A percentile compares a stretch with the other conserved stretches of the same genome.
These are phyloP conservation scores for Forpus xanthops DNA, from an alignment of 2,797 vertebrate species.

Conservation along the genomic window DNA sequence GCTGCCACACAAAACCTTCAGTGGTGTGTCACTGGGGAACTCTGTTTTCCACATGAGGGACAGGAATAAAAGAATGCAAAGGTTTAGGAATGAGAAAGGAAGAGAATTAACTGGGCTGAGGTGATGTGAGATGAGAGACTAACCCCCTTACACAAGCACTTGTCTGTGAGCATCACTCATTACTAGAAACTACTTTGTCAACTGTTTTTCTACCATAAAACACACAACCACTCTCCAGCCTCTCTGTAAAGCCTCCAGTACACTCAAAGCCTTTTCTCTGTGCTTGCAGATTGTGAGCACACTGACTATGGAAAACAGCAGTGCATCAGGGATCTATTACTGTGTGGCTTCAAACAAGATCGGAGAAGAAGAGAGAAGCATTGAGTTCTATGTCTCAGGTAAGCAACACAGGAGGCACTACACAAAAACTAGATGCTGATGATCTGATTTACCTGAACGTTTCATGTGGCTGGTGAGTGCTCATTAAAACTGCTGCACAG, in stretches of 20 bases:
- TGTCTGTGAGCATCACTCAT: background rate
- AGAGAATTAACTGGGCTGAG: background rate
- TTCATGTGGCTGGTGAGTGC: accelerated
- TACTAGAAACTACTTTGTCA: background rate
- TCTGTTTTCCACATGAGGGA: background rate
- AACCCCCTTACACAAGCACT: background rate
- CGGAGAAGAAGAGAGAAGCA: slow-evolving; percentile 65
- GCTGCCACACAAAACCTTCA: background rate
- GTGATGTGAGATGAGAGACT: background rate
- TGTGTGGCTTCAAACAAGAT: slow-evolving; percentile 81
- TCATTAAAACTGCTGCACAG: accelerated
- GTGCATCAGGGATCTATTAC: slow-evolving; percentile 79
- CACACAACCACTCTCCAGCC: background rate
- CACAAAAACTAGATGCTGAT: background rate
- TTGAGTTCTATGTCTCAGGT: slow-evolving; percentile 86
- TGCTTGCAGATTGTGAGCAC: slow-evolving; percentile 81
- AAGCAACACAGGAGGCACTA: background rate
- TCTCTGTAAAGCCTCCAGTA: background rate
- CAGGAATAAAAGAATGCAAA: background rate
- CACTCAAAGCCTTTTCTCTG: background rate
- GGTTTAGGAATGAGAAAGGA: background rate
- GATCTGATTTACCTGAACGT: accelerated
- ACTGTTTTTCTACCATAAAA: background rate
- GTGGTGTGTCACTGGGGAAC: background rate
- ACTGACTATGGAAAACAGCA: slow-evolving; percentile 76